Evolutionary conservation across 1,140 invertebrate species (phyloP).

Genomic region (Armadillidium nasatum): DNA sequence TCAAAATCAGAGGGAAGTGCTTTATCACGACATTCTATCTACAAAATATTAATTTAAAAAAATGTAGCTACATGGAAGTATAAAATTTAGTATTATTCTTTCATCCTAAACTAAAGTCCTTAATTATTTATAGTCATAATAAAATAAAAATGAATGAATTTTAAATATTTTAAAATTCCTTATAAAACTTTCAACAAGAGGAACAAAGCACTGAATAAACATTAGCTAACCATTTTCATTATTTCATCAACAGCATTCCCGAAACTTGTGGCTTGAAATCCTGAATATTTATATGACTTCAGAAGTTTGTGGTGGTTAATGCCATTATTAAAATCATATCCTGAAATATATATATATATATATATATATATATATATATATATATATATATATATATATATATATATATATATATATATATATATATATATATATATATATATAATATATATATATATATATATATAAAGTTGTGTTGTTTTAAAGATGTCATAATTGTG

Average conservation of each 20-base stretch:
- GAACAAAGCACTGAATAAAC: constrained; percentile 14
- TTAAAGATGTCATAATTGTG: too few relatives aligned
- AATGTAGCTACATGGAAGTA: not conserved
- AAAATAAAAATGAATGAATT: not conserved
- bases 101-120: not conserved
- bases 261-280: constrained; percentile 96
- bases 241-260: constrained; percentile 85
- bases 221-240: constrained; percentile 72
- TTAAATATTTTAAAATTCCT: not conserved
- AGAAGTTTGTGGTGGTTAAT: constrained; percentile 82
- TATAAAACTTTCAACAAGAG: constrained; percentile 8
- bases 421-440: constrained; percentile 10
- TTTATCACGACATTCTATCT: constrained; percentile 58
- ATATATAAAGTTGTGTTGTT: too few relatives aligned
- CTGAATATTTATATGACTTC: constrained; percentile 70
- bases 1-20: constrained; percentile 61
- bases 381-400: not conserved
- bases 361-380: constrained; percentile 5
- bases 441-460: not conserved
- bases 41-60: constrained; percentile 29
- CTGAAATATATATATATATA: constrained; percentile 49
- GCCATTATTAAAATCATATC: constrained; percentile 91
- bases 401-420: not conserved
- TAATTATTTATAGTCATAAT: too few relatives aligned
- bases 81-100: not conserved